Percentiles rank a stretch among this genome's conserved stretches.
These are phyloP conservation scores for Catharus bicknelli DNA, from an alignment of 2,113 vertebrate genomes.

Conservation along the genomic window DNA sequence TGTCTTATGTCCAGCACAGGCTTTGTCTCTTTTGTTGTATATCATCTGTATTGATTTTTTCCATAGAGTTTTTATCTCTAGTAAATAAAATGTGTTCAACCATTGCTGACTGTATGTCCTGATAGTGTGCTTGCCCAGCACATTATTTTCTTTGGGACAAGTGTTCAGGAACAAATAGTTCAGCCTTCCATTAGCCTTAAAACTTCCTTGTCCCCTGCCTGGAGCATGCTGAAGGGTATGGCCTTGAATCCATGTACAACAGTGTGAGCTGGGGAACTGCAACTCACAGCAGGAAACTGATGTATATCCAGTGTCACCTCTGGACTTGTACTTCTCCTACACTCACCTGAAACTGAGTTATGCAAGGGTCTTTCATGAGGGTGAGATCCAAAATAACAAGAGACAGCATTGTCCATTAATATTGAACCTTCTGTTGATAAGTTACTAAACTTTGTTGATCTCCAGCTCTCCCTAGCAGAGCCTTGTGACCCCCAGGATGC, in stretches of 20 bases:
- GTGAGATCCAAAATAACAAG: background rate
- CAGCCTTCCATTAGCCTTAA: background rate
- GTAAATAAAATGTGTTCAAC: conserved; percentile 18
- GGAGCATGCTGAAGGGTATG: background rate
- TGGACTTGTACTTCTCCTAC: background rate
- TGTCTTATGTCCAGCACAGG: background rate
- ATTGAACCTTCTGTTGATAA: background rate
- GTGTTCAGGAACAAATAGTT: background rate
- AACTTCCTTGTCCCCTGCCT: background rate
- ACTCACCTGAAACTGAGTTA: background rate
- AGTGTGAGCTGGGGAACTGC: background rate
- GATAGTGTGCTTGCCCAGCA: background rate
- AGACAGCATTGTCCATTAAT: background rate
- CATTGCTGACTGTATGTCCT: background rate
- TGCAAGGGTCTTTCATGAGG: accelerated
- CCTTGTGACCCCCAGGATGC: background rate
- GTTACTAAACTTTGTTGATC: accelerated
- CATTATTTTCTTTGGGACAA: background rate
- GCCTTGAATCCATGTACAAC: accelerated
- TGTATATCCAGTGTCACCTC: background rate
- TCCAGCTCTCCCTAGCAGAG: background rate
- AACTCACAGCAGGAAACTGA: background rate
- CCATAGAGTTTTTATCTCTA: background rate
- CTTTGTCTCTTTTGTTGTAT: background rate
- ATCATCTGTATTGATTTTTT: background rate